Evolutionary conservation across 2,113 vertebrate genomes (phyloP).

Genomic region (Serinus canaria): DNA sequence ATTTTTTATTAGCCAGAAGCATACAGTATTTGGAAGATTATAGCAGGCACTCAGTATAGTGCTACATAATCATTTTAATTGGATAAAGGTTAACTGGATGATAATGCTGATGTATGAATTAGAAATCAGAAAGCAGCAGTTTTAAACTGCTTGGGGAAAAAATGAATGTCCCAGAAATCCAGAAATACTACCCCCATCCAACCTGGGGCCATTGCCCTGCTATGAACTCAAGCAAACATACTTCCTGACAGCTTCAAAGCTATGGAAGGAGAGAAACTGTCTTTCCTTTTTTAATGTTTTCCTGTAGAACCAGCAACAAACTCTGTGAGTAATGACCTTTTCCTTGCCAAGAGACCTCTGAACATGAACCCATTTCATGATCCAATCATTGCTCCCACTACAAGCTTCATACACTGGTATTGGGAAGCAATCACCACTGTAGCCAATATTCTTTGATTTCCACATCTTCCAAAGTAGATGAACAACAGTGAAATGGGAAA

Average conservation of each 20-base stretch:
- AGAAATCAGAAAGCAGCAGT: not conserved
- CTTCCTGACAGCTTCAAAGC: not conserved
- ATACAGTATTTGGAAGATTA: not conserved
- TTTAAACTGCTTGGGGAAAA: not conserved
- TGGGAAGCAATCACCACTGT: not conserved
- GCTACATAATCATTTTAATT: not conserved
- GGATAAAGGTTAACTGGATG: not conserved
- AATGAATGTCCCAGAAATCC: not conserved
- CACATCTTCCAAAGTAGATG: not conserved
- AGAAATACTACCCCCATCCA: not conserved
- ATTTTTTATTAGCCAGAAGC: not conserved
- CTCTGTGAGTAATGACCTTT: not conserved
- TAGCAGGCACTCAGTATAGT: not conserved
- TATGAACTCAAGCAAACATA: not conserved
- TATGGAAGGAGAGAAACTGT: rapidly evolving
- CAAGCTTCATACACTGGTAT: not conserved
- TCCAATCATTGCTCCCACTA: not conserved
- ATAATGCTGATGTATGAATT: not conserved
- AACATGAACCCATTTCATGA: not conserved
- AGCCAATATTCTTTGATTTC: not conserved
- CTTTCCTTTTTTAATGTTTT: not conserved
- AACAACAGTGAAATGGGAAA: not conserved
- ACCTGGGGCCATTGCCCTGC: not conserved
- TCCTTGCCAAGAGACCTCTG: not conserved
- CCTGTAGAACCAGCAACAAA: not conserved